These are phyloP conservation scores for Panurus biarmicus DNA, from an alignment of 2,113 vertebrate genomes.

Conservation along the genomic window DNA sequence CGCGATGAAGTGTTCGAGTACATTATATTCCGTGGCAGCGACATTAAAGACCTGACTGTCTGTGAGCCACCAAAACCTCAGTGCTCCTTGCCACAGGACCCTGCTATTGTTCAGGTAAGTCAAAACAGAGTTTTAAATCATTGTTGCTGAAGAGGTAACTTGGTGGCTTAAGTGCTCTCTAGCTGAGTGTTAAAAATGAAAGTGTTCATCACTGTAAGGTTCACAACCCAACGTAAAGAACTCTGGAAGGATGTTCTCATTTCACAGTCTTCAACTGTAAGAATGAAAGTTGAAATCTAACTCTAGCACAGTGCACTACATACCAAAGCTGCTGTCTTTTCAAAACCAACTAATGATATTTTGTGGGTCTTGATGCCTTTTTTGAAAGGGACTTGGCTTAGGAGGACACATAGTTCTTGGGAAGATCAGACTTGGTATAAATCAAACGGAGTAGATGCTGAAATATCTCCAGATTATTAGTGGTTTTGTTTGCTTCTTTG, in stretches of 20 bases:
- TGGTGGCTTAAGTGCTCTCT: background rate
- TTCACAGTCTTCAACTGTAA: background rate
- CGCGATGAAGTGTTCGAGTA: constrained; percentile 97
- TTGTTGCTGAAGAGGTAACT: background rate
- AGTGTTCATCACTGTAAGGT: background rate
- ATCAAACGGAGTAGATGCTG: background rate
- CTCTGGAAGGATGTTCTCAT: background rate
- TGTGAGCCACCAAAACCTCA: constrained; percentile 95
- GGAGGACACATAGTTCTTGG: background rate
- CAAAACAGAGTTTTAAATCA: background rate
- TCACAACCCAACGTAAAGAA: background rate
- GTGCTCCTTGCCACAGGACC: constrained; percentile 91
- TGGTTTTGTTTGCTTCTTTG: background rate
- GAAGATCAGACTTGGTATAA: background rate
- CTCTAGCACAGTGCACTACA: background rate
- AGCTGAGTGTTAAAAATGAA: background rate
- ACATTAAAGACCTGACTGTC: constrained; percentile 96
- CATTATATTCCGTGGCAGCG: constrained; percentile 95
- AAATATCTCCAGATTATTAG: background rate
- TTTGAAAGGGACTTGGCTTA: background rate
- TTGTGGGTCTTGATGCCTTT: background rate
- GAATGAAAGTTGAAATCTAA: background rate
- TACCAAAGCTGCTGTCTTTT: background rate
- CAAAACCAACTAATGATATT: background rate
- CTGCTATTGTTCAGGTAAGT: constrained; percentile 94